Conservation (phyloP, 2,888 invertebrate genomes). For the Marronus borbonicus region DNA sequence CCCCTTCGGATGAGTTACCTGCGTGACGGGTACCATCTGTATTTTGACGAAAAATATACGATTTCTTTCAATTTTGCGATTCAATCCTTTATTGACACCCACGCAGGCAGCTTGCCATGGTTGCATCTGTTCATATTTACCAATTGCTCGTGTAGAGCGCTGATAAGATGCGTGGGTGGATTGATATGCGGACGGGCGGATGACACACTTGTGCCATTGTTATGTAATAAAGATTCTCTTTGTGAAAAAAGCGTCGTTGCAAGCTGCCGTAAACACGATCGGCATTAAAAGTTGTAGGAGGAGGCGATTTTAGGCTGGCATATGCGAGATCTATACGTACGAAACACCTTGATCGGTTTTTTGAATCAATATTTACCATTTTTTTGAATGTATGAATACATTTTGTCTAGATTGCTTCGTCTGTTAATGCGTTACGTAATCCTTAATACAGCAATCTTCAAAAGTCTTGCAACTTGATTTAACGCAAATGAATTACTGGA, state of each 20-base stretch:
- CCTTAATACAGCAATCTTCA: no score
- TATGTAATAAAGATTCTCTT: conserved; percentile 51
- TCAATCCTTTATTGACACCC: conserved; percentile 59
- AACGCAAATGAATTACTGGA: no score
- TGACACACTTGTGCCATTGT: conserved; percentile 54
- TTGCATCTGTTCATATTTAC: conserved; percentile 61
- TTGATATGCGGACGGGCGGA: conserved; percentile 55
- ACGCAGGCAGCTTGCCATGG: conserved; percentile 53
- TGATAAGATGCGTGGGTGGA: conserved; percentile 63
- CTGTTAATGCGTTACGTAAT: background rate
- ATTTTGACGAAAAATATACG: conserved; percentile 64
- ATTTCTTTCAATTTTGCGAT: conserved; percentile 63
- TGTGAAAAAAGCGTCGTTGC: conserved; percentile 33
- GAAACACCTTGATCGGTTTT: conserved; percentile 32
- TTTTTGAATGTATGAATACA: background rate
- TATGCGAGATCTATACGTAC: background rate
- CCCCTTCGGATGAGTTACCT: conserved; percentile 60
- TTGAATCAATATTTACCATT: conserved; percentile 14
- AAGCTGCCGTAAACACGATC: conserved; percentile 36
- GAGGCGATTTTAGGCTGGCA: conserved; percentile 16
- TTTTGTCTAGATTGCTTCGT: background rate
- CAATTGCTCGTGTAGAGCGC: conserved; percentile 56
- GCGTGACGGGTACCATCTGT: conserved; percentile 60
- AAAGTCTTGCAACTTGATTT: no score
- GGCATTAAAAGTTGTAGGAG: conserved; percentile 30